These are phyloP conservation scores for Nephrotoma appendiculata DNA, from an alignment of 2,888 invertebrate species.

Conservation along the genomic window DNA sequence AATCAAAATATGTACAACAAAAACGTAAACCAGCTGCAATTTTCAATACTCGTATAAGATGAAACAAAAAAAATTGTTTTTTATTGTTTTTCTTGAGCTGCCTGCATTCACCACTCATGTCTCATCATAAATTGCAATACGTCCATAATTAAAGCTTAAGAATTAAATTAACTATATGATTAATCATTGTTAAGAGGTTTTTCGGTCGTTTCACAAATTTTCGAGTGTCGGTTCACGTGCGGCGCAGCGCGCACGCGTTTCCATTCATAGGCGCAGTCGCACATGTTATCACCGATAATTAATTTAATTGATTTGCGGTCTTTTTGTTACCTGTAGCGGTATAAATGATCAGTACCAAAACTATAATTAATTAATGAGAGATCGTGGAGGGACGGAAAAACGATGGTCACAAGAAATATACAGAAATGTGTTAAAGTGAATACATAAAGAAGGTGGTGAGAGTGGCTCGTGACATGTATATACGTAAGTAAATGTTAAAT, in stretches of 20 bases:
- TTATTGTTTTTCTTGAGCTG: neutral
- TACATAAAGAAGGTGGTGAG: neutral
- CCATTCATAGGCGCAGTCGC: neutral
- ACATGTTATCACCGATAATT: neutral
- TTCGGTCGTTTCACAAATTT: neutral
- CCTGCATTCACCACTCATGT: neutral
- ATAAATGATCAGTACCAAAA: neutral
- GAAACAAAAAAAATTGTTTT: neutral
- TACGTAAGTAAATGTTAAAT: neutral
- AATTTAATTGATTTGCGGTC: neutral
- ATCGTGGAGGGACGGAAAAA: neutral
- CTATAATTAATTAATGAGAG: neutral
- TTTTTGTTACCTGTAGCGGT: neutral
- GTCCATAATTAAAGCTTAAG: neutral
- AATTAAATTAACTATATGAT: neutral
- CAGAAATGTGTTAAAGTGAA: neutral
- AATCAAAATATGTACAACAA: neutral
- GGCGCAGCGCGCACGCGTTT: neutral
- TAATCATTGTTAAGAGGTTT: neutral
- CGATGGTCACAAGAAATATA: neutral
- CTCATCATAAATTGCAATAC: neutral
- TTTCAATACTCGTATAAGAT: neutral
- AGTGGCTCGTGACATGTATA: neutral
- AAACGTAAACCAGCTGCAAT: neutral
- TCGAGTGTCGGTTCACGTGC: neutral